These are phyloP conservation scores for Cygnus olor DNA, from an alignment of 2,797 vertebrate species.

Conservation along the genomic window DNA sequence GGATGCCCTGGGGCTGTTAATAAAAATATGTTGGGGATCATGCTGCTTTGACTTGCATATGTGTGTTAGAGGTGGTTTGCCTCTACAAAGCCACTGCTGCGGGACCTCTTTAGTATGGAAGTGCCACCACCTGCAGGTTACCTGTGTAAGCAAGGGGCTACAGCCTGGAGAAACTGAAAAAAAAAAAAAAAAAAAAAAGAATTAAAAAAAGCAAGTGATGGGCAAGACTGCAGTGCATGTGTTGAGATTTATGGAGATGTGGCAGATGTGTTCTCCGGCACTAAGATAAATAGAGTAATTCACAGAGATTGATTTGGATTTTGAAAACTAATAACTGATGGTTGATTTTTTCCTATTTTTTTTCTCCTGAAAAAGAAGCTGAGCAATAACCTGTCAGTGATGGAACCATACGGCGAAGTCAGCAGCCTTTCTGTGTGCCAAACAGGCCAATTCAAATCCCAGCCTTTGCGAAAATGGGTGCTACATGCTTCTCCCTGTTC, in stretches of 20 bases:
- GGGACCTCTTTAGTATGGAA: background rate
- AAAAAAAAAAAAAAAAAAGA: background rate
- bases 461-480: background rate
- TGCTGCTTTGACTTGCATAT: fast-evolving
- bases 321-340: constrained; percentile 40
- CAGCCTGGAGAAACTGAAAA: background rate
- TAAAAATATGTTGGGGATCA: background rate
- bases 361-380: background rate
- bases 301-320: constrained; percentile 42
- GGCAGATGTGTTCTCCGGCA: background rate
- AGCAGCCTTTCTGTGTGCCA: background rate
- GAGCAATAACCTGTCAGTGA: background rate
- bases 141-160: background rate
- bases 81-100: background rate
- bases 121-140: background rate
- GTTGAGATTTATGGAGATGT: background rate
- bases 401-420: constrained; percentile 35
- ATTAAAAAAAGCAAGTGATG: background rate
- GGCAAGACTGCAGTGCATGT: background rate
- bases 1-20: background rate
- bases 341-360: background rate
- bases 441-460: background rate
- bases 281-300: constrained; percentile 60
- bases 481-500: background rate
- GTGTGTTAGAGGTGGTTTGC: background rate